Percentiles rank a stretch among this genome's conserved stretches.
phyloP scores from a whole-genome alignment of 2,113 vertebrate genomes.

The Pygoscelis adeliae region DNA sequence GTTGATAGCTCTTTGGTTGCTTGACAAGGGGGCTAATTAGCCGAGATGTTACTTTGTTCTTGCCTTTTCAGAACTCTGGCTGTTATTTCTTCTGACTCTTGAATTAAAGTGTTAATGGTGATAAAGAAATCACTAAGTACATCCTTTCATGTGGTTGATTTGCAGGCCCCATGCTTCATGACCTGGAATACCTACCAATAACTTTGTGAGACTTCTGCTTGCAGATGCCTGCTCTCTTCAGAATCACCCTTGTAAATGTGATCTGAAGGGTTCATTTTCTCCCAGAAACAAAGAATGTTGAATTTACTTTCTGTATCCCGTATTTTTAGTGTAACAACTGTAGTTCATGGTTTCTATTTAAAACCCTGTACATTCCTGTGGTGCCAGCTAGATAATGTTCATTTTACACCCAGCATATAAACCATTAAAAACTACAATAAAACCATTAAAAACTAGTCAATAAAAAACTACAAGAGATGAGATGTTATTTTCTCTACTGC shows the following conservation, averaged over 20 bases:
- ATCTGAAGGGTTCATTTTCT: constrained; percentile 40
- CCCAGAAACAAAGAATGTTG: constrained; percentile 36
- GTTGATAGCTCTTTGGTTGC: background rate
- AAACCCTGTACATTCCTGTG: constrained; percentile 32
- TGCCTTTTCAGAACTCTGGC: background rate
- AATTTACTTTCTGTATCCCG: background rate
- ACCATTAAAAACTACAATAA: too few relatives aligned
- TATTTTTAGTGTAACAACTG: constrained; percentile 21
- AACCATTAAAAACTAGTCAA: too few relatives aligned
- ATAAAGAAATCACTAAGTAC: background rate
- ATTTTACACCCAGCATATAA: constrained; percentile 46
- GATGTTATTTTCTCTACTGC: constrained; percentile 14
- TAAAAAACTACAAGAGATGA: background rate
- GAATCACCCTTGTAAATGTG: constrained; percentile 19
- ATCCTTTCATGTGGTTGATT: background rate
- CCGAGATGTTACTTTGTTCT: background rate
- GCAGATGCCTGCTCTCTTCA: background rate
- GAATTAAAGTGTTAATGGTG: background rate
- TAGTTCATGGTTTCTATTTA: constrained; percentile 20
- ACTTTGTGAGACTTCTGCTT: constrained; percentile 18
- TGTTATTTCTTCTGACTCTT: background rate
- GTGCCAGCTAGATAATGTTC: background rate
- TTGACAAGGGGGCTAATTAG: background rate
- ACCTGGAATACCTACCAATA: constrained; percentile 40
- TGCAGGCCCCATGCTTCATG: background rate